Percentiles rank a stretch among this genome's conserved stretches.
Evolutionary conservation across 2,888 invertebrate genomes (phyloP).

Genomic region (Prosapia bicincta): DNA sequence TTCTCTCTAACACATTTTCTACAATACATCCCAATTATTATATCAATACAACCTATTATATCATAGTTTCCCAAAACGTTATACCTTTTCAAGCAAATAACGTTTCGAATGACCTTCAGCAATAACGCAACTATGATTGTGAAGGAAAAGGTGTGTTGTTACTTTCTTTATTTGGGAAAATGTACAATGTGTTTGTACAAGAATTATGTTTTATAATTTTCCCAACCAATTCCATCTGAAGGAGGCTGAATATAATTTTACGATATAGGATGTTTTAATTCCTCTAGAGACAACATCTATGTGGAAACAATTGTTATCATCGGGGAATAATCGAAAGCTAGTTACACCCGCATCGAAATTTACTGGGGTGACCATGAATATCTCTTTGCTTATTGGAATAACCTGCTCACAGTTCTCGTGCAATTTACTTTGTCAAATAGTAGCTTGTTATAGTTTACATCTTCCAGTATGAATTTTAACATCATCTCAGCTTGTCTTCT

Average conservation of each 20-base stretch:
- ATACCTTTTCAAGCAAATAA: too few relatives aligned
- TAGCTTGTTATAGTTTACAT: constrained; percentile 90
- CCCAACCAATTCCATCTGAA: too few relatives aligned
- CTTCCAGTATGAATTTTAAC: constrained; percentile 71
- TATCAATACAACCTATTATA: too few relatives aligned
- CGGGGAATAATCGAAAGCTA: constrained; percentile 78
- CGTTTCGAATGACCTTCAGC: too few relatives aligned
- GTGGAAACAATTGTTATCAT: constrained; percentile 86
- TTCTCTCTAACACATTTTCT: too few relatives aligned
- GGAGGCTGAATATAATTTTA: constrained; percentile 62
- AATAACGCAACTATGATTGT: too few relatives aligned
- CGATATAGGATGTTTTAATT: constrained; percentile 77
- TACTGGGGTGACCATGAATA: constrained; percentile 83
- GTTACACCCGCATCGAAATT: constrained; percentile 89
- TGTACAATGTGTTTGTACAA: too few relatives aligned
- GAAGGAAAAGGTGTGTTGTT: too few relatives aligned
- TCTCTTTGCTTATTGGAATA: constrained; percentile 72
- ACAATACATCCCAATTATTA: too few relatives aligned
- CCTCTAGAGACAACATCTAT: constrained; percentile 77
- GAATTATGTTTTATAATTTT: too few relatives aligned
- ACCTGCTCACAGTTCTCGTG: constrained; percentile 72
- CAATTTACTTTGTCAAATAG: constrained; percentile 84
- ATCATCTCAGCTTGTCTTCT: constrained; percentile 86
- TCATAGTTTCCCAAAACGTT: too few relatives aligned
- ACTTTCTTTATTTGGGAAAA: too few relatives aligned